Percentiles rank a stretch among this genome's conserved stretches.
Evolutionary conservation across 1,140 invertebrate species (phyloP).

Genomic region (Streblospio benedicti): DNA sequence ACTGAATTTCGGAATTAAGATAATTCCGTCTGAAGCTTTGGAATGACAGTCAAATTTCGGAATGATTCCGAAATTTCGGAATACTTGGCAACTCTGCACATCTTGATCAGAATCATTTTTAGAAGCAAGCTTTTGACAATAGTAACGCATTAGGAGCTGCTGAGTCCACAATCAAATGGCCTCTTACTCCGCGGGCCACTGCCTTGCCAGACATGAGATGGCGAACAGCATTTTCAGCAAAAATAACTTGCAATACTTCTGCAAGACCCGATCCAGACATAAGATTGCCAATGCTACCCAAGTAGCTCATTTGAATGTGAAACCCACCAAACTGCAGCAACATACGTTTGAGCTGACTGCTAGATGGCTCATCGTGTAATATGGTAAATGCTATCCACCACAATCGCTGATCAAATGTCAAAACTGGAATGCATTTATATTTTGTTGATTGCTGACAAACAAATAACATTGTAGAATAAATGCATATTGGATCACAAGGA

Average conservation of each 20-base stretch:
- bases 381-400: constrained; percentile 26
- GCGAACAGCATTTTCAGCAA: not conserved
- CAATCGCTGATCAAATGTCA: constrained; percentile 32
- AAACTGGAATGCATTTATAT: constrained; percentile 17
- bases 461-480: constrained; percentile 28
- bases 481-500: constrained; percentile 26
- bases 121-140: not conserved
- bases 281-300: constrained; percentile 37
- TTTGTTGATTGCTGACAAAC: constrained; percentile 19
- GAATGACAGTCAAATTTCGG: too few species aligned
- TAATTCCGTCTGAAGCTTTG: too few species aligned
- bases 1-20: too few species aligned
- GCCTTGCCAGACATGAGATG: constrained; percentile 10
- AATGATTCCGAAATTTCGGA: too few species aligned
- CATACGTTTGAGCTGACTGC: constrained; percentile 11
- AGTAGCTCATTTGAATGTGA: constrained; percentile 23
- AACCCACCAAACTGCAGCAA: constrained; percentile 17
- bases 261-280: constrained; percentile 42
- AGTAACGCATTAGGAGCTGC: constrained; percentile 15
- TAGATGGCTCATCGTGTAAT: constrained; percentile 6
- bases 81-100: too few species aligned
- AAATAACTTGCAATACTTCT: constrained; percentile 22
- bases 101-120: too few species aligned
- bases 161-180: constrained; percentile 36
- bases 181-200: constrained; percentile 19